Evolutionary conservation across 2,888 invertebrate genomes (phyloP), one percentile per base, ranked within the genome.

Genomic region (Disparrhopalites patrizii): DNA sequence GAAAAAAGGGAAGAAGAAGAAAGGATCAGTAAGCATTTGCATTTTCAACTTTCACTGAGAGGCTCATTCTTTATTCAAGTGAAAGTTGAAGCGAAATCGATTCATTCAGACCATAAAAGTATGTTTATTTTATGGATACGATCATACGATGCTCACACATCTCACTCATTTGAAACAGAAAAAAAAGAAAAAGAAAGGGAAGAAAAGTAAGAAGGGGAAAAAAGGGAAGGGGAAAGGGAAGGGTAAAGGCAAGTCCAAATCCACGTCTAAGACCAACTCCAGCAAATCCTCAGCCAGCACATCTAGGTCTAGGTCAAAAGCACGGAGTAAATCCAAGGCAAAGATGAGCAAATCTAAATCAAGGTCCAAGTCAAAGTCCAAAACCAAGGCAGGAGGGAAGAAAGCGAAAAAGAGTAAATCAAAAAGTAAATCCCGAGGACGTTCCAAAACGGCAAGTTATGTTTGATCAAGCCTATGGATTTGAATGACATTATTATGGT

Each of bases 161-260:
- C 36, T 40, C 15, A 3, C 4, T 23, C 27, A 55, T 36, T 27
- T 20, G 8, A 8, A 33, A 55, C 31, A 52, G 33, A 56, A 54
- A 33, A 64, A 57, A 13, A 28, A 33, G 51, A 52, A 36, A 25
- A 56, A 62, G 40, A 20, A 18, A 8, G 27, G 30, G 18, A 61
- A 54, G 31, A 63, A 63, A 40, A 31, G 55, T 28, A 40, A 30
- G n/a, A 64, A 64, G 50, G 27, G 63, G n/a, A 62, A 62, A 8
- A 63, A 63, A 63, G 27, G 47, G 1, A 51, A 54, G 43, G 40
- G 33, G 28, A 54, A 27, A 28, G 15, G n/a, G 8, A 58, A 61
- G 25, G 47, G 43, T 20, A 62, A 62, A 51, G 47, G 33, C 4
- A 20, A 27, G 31, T 62, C 51, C 15, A 52, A 54, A 18, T 51